Base-by-base conservation (phyloP, 2,888 invertebrate species). In the Sabatieria punctata region DNA sequence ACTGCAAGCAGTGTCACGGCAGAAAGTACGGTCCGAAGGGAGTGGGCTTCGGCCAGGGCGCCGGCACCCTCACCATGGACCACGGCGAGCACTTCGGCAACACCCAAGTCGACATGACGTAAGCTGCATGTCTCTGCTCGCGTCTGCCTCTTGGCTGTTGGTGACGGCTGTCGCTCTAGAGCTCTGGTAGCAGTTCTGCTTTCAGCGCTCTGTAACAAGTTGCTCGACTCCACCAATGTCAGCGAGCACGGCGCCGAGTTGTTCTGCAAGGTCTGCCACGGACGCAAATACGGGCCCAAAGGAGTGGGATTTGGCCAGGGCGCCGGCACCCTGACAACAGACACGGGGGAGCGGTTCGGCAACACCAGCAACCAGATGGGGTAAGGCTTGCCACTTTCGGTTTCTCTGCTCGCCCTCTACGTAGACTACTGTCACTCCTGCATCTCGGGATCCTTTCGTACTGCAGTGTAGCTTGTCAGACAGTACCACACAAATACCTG, bases 231-330 rank as follows among this genome's bases (percentile, higher is more conserved):
- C 42, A 86, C 88, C 65, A 86, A 82, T 61, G 86, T 86, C 57
- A 86, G 88, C 65, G 88, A 89, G 64, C 88, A 89, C 43, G 83
- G 88, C 60, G 76, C 76, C 52, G 84, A 85, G 57, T 80, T 89
- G 51, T 91, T 85, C 71, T 91, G 91, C 73, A 88, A 85, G 71
- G 60, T 77, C 65, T 91, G 91, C 71, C 88, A 91, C 68, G 88
- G 86, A 63, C 86, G 86, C 73, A 86, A 83, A 69, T 88, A 83
- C 80, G 89, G 89, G 61, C 88, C 88, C 45, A 88, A 88, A 67
- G 88, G 89, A 61, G 91, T 91, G 73, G 93, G 93, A 63, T 95
- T 91, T 72, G 95, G 95, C 59, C 85, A 88, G 66, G 95, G 95
- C 63, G 93, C 93, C 65, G 95, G 93, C 57, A 84, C 85, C 72